Conservation (phyloP, 2,113 vertebrate genomes). For the Turdus rufiventris region DNA sequence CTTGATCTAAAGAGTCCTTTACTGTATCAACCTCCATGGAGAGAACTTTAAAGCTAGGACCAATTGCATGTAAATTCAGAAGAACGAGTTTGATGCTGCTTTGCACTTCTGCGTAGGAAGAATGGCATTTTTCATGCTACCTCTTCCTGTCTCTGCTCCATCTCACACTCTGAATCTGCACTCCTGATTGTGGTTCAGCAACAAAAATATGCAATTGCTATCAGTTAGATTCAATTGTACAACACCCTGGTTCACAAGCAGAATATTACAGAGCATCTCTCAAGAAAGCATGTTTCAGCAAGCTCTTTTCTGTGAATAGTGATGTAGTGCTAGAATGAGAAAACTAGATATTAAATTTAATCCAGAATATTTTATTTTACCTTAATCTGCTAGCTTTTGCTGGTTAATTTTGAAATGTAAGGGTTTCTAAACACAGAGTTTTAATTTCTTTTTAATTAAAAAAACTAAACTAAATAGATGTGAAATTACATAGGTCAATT, state of each 20-base stretch:
- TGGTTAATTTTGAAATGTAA: not conserved
- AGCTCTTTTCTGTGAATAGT: not conserved
- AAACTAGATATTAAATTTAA: not conserved
- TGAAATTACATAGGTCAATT: not conserved
- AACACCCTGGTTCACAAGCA: not conserved
- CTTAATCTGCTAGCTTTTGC: not conserved
- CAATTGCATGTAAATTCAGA: accelerated
- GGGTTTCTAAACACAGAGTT: not conserved
- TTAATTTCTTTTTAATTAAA: not conserved
- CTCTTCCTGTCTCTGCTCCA: not conserved
- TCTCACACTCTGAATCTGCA: not conserved
- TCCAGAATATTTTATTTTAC: not conserved
- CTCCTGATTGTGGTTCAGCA: not conserved
- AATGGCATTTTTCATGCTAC: not conserved
- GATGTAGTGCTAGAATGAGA: not conserved
- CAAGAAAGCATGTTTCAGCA: not conserved
- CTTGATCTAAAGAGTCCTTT: not conserved
- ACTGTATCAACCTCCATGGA: not conserved
- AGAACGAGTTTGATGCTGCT: not conserved
- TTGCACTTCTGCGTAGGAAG: not conserved
- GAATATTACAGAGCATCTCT: not conserved
- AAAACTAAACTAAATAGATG: not conserved
- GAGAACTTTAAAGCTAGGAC: not conserved
- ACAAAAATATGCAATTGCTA: not conserved
- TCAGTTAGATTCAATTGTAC: not conserved